These are phyloP conservation scores for Myiothlypis chrysogaster DNA, from an alignment of 2,797 vertebrate species.

Conservation along the genomic window DNA sequence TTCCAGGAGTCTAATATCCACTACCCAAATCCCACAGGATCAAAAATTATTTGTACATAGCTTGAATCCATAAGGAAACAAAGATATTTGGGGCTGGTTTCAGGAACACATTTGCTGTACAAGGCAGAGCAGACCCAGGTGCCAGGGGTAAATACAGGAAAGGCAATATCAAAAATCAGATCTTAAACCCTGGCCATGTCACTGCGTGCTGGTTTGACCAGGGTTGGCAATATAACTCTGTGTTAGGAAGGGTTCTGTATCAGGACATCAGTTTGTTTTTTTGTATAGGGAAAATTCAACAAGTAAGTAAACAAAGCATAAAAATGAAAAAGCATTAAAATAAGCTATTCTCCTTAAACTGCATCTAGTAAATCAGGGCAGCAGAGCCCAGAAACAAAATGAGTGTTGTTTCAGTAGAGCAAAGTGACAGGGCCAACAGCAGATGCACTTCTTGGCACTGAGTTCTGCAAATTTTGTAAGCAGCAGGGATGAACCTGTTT, in stretches of 20 bases:
- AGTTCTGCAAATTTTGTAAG: slow-evolving; percentile 50
- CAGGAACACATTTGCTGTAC: neutral
- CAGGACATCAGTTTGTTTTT: neutral
- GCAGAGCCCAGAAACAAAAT: slow-evolving; percentile 49
- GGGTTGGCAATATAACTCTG: neutral
- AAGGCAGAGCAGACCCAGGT: neutral
- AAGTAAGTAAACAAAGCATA: neutral
- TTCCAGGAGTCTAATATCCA: neutral
- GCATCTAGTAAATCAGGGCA: slow-evolving; percentile 45
- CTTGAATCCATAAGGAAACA: neutral
- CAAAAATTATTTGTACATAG: neutral
- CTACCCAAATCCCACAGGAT: neutral
- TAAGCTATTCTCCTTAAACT: slow-evolving; percentile 21
- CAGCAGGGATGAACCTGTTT: slow-evolving; percentile 61
- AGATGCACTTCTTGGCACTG: slow-evolving; percentile 71
- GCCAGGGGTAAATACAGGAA: neutral
- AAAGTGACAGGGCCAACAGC: slow-evolving; percentile 72
- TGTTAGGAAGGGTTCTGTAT: neutral
- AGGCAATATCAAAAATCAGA: neutral
- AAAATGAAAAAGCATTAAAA: neutral
- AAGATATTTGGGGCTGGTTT: neutral
- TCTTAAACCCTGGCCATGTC: neutral
- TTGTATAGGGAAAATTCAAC: neutral
- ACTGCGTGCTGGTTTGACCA: neutral
- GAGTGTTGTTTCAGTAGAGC: slow-evolving; percentile 55